Conservation (phyloP, 2,797 vertebrate genomes). For the Chromis chromis region DNA sequence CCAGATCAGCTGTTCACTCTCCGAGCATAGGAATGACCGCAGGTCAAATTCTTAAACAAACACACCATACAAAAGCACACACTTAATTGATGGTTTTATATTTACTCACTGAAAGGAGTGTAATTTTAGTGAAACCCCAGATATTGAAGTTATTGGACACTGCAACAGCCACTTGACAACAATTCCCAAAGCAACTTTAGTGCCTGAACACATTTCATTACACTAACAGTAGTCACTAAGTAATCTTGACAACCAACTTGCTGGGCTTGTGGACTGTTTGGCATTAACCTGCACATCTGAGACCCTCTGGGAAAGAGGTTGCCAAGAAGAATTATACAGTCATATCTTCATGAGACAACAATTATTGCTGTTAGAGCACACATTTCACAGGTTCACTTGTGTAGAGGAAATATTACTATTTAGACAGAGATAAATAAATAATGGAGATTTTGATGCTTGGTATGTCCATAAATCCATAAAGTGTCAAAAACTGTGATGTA, state of each 20-base stretch:
- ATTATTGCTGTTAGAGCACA: neutral
- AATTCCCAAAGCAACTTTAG: neutral
- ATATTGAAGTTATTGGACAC: neutral
- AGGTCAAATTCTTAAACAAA: conserved; percentile 90
- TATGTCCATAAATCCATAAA: neutral
- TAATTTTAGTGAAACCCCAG: neutral
- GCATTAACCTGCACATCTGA: conserved; percentile 8
- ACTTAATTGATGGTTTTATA: conserved; percentile 81
- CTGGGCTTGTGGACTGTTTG: neutral
- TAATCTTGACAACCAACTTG: conserved; percentile 17
- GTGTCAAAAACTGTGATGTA: conserved; percentile 11
- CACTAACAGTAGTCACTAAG: neutral
- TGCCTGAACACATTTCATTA: neutral
- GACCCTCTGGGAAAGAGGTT: neutral
- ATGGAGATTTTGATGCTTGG: neutral
- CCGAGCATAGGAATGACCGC: conserved; percentile 93
- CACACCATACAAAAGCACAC: neutral
- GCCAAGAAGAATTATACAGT: conserved; percentile 2
- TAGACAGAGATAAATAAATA: neutral
- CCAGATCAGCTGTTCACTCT: conserved; percentile 98
- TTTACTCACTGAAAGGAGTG: conserved; percentile 76
- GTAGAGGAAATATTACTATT: neutral
- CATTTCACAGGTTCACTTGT: conserved; percentile 6
- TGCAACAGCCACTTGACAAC: neutral
- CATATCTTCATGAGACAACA: conserved; percentile 10